Evolutionary conservation across 1,140 invertebrate species (phyloP).

Genomic region (Leguminivora glycinivorella): DNA sequence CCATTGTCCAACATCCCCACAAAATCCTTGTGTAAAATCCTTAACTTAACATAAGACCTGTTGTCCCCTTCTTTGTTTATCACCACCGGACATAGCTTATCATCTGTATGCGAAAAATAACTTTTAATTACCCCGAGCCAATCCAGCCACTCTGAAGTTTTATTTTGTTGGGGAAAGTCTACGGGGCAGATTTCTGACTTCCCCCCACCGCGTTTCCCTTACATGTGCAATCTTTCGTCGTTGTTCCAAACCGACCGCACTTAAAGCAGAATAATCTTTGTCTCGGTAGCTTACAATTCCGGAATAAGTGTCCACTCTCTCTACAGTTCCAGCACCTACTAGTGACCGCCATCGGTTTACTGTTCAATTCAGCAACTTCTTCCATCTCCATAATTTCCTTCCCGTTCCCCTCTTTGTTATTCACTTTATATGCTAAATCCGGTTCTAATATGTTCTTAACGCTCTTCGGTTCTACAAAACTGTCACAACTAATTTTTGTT

Average conservation of each 20-base stretch:
- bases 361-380: neutral
- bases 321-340: neutral
- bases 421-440: conserved; percentile 31
- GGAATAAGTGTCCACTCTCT: too few species aligned
- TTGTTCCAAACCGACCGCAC: neutral
- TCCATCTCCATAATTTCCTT: neutral
- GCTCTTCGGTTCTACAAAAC: conserved; percentile 33
- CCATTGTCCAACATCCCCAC: neutral
- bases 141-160: neutral
- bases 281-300: neutral
- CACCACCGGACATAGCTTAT: neutral
- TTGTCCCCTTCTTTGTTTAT: neutral
- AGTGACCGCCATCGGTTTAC: neutral
- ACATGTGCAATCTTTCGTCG: neutral
- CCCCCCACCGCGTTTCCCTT: neutral
- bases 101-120: neutral
- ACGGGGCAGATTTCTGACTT: neutral
- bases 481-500: conserved; percentile 39
- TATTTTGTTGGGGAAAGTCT: neutral
- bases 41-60: neutral
- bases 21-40: neutral
- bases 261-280: neutral
- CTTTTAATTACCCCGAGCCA: neutral
- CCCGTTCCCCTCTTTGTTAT: neutral
- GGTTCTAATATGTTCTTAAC: conserved; percentile 33